Conservation (phyloP, 2,797 vertebrate species). For the Leucoraja ocellata region DNA sequence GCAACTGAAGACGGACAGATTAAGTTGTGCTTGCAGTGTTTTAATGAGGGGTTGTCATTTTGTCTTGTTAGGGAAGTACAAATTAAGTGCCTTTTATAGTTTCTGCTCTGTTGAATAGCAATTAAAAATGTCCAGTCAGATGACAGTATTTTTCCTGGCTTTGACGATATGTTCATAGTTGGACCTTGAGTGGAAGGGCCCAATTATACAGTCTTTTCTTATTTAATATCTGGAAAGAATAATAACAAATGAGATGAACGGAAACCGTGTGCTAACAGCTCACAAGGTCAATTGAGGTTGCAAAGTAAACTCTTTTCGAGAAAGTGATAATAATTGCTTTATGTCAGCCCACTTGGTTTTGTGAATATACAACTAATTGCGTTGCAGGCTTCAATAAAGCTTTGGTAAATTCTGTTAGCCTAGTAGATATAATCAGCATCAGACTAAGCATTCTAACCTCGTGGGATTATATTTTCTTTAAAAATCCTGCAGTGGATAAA, state of each 20-base stretch:
- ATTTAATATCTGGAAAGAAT: background rate
- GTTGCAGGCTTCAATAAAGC: background rate
- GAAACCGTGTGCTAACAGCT: background rate
- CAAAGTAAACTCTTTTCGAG: background rate
- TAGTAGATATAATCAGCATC: background rate
- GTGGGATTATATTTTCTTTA: background rate
- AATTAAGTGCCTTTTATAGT: constrained; percentile 34
- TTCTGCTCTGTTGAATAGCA: constrained; percentile 33
- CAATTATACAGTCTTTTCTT: background rate
- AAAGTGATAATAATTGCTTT: background rate
- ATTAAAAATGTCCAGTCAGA: constrained; percentile 35
- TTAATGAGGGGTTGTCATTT: constrained; percentile 37
- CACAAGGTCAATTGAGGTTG: background rate
- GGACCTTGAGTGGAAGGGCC: background rate
- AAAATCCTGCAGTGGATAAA: background rate
- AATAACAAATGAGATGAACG: background rate
- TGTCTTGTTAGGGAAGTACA: constrained; percentile 19
- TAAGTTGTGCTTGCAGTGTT: constrained; percentile 25
- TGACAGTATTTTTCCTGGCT: constrained; percentile 22
- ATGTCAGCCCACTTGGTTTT: background rate
- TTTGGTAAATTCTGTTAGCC: background rate
- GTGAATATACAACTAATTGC: background rate
- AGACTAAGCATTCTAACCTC: background rate
- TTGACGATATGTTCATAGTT: background rate
- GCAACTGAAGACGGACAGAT: constrained; percentile 10